Percentiles rank a stretch among this genome's conserved stretches.
These are phyloP conservation scores for Phenganax stokvisi DNA, from an alignment of 92 coral and sea anemone genomes.

Conservation along the genomic window DNA sequence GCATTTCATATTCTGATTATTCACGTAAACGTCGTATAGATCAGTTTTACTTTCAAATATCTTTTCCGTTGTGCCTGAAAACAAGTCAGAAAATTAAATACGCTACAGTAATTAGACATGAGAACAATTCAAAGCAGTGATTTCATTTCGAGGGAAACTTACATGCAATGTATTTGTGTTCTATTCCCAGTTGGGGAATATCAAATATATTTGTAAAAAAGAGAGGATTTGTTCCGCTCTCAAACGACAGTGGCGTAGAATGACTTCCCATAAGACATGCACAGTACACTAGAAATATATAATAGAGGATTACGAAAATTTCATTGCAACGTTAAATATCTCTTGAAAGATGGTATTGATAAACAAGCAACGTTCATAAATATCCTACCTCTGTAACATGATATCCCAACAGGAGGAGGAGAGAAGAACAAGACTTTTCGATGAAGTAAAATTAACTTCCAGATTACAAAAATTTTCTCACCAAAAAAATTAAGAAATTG, in stretches of 20 bases:
- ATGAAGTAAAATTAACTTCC: constrained; percentile 91
- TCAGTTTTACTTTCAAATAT: constrained; percentile 83
- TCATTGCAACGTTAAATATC: not conserved
- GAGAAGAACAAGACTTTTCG: constrained; percentile 89
- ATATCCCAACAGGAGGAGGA: constrained; percentile 95
- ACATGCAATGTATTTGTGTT: constrained; percentile 97
- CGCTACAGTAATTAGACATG: not conserved
- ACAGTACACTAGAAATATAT: constrained; percentile 70
- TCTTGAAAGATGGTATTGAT: not conserved
- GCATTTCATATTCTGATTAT: constrained; percentile 80
- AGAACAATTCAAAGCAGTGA: not conserved
- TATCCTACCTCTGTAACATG: constrained; percentile 89
- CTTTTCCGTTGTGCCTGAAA: constrained; percentile 91
- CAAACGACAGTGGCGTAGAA: constrained; percentile 90
- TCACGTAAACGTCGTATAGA: constrained; percentile 89
- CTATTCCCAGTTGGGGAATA: constrained; percentile 66
- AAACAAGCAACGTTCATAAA: not conserved
- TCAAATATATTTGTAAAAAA: constrained; percentile 96
- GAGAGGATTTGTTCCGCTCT: constrained; percentile 89
- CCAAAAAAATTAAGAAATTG: constrained; percentile 95
- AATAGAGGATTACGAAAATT: not conserved
- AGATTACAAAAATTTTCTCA: constrained; percentile 77
- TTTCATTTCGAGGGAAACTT: constrained; percentile 38
- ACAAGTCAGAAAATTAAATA: not conserved
- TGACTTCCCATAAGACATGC: constrained; percentile 94